Evolutionary conservation across 2,888 invertebrate species (phyloP), one percentile per base, ranked within the genome.

Genomic region (Eupeodes latifasciatus): DNA sequence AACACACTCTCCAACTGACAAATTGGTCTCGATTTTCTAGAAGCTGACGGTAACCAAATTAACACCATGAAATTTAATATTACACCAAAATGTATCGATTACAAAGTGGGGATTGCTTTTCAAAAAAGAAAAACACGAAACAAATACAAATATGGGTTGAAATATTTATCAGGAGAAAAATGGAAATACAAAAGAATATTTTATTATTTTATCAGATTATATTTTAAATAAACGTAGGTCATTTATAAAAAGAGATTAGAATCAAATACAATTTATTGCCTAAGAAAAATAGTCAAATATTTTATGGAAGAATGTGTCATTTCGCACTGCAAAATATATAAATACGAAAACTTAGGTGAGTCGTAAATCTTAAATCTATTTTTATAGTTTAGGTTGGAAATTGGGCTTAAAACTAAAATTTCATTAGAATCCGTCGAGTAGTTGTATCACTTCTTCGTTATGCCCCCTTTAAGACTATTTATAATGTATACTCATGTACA

Each of bases 1-100:
- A 4, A 47, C 47, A 10, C 12, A 47, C 6, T 40, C 40, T 40
- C 40, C 5, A 16, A 34, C 19, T 55, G 69, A 69, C 69, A 69
- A 69, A 69, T 69, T 69, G 53, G 36, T 51, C 2, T 69, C 53
- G 10, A 69, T 69, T 53, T 67, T 67, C 67, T 51, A 69, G 69
- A 69, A 69, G 71, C 71, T 71, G 55, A 71, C 71, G 55, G 71
- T 71, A 71, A 55, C 71, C 71, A 71, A 71, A 71, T 71, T 71
- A 71, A 71, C 55, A 55, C 71, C 51, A 55, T 44, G 55, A 71
- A 71, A 71, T 55, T 71, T 55, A 40, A 71, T 55, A 55, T 55
- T 40, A 53, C 11, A 2, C 16, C 40, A 55, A 55, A 71, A 40
- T 40, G 55, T 71, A 71, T 71, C 71, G 19, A 53, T 71, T 71